Evolutionary conservation across 2,888 invertebrate species (phyloP).

Genomic region (Dendrolimus houi): DNA sequence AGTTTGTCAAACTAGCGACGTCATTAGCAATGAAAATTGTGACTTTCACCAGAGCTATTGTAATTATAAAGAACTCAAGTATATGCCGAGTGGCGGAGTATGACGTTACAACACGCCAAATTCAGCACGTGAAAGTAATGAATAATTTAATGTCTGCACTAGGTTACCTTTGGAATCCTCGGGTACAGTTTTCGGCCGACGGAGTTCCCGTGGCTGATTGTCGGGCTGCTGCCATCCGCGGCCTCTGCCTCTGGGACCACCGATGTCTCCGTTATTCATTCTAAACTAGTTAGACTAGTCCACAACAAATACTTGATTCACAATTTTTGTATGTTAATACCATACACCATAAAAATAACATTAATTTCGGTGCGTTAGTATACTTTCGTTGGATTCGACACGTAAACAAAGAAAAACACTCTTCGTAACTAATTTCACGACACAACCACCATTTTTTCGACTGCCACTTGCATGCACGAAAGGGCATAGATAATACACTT

Average conservation of each 20-base stretch:
- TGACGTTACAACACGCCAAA: conserved; percentile 35
- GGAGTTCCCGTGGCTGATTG: conserved; percentile 64
- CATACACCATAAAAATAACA: conserved; percentile 37
- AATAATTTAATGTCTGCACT: conserved; percentile 15
- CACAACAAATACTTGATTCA: conserved; percentile 23
- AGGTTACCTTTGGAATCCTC: conserved; percentile 55
- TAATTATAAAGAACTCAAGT: conserved; percentile 45
- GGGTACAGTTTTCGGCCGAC: conserved; percentile 49
- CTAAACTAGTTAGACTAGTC: conserved; percentile 28
- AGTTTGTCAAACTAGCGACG: conserved; percentile 54
- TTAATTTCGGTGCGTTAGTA: conserved; percentile 16
- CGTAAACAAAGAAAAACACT: conserved; percentile 71
- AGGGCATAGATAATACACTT: too few species aligned
- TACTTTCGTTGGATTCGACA: conserved; percentile 48
- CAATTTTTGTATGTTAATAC: conserved; percentile 39
- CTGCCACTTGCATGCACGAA: conserved; percentile 31
- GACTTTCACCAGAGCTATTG: conserved; percentile 66
- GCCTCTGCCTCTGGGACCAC: conserved; percentile 68
- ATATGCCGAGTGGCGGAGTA: conserved; percentile 30
- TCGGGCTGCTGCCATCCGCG: conserved; percentile 69
- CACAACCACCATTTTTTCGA: conserved; percentile 56
- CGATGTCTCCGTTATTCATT: conserved; percentile 74
- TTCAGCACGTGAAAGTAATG: conserved; percentile 32
- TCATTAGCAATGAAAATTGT: conserved; percentile 65
- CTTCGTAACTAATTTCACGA: conserved; percentile 46